These are phyloP conservation scores for Eilema sororculum DNA, from an alignment of 2,888 invertebrate genomes.

Conservation along the genomic window DNA sequence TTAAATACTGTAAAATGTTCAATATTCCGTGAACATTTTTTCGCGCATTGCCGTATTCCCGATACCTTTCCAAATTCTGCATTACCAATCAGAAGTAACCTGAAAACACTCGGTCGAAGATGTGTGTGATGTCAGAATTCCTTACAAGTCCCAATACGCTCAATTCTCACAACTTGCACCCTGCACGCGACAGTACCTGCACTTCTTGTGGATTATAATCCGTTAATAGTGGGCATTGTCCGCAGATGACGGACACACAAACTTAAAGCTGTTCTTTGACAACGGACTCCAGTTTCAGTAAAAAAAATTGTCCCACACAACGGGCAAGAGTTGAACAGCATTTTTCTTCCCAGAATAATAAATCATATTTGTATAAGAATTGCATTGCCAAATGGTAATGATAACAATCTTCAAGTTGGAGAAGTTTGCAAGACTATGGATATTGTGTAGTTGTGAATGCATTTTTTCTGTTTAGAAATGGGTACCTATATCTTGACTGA, in stretches of 20 bases:
- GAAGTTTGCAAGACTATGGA: conserved; percentile 43
- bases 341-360: conserved; percentile 71
- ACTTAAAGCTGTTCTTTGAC: conserved; percentile 65
- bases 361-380: conserved; percentile 79
- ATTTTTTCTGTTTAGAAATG: background rate
- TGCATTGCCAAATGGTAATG: conserved; percentile 44
- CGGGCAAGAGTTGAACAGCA: conserved; percentile 78
- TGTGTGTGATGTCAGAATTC: background rate
- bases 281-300: conserved; percentile 57
- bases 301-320: conserved; percentile 68
- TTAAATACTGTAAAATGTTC: no score
- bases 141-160: background rate
- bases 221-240: conserved; percentile 86
- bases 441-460: conserved; percentile 24
- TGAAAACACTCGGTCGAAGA: background rate
- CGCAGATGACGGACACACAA: conserved; percentile 73
- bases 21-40: no score
- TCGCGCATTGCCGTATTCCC: no score
- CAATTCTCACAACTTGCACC: conserved; percentile 45
- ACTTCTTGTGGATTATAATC: conserved; percentile 83
- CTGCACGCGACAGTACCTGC: conserved; percentile 72
- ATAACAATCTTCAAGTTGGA: conserved; percentile 41
- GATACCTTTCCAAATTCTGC: background rate
- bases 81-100: background rate
- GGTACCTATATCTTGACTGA: background rate